Base-by-base conservation (phyloP, 2,797 vertebrate species). In the Liasis olivaceus region DNA sequence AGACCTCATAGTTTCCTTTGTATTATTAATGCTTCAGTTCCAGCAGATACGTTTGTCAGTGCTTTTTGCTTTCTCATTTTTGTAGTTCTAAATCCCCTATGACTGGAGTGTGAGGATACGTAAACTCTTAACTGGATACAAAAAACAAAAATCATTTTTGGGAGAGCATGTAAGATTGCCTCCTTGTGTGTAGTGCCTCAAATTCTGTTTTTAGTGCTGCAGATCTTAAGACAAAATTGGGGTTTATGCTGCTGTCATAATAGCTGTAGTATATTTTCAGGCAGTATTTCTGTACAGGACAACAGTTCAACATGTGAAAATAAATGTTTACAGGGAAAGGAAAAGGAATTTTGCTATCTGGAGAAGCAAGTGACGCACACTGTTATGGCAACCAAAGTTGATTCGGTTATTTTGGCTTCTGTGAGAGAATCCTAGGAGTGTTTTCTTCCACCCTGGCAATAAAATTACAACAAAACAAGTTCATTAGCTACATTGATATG, bases 121-220 rank as follows among this genome's bases (percentile, higher is more conserved):
- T 54, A 6, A 54, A 54, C 51, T 54, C 51, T 54, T 54, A 54
- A 54, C 51, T 8, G 51, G 1, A 17, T 2, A 47, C 0, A 31
- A 1, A n/a, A 0, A 88, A 54, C 24, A 42, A 77, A 86, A 85
- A 12, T 2, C 47, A 89, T 4, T 0, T 26, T 31, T 56, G 85
- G 92, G 31, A 93, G 91, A 0, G 92, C 90, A 93, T 54, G n/a
- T 95, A 15, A 3, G 95, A 89, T 94, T 94, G 94, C 96, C 97
- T 96, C 72, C 96, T 96, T 91, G 93, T 66, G 97, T 94, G 90
- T 20, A 4, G 59, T 15, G 5, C 42, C 58, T 8, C 47, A 1
- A 9, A 13, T 15, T 15, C 47, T 5, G 1, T 15, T 66, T 60
- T 3, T 1, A 60, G 6, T 36, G 24, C 2, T 31, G 42, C 36